These are phyloP conservation scores for Prinia subflava DNA, from an alignment of 2,113 vertebrate genomes.

Conservation along the genomic window DNA sequence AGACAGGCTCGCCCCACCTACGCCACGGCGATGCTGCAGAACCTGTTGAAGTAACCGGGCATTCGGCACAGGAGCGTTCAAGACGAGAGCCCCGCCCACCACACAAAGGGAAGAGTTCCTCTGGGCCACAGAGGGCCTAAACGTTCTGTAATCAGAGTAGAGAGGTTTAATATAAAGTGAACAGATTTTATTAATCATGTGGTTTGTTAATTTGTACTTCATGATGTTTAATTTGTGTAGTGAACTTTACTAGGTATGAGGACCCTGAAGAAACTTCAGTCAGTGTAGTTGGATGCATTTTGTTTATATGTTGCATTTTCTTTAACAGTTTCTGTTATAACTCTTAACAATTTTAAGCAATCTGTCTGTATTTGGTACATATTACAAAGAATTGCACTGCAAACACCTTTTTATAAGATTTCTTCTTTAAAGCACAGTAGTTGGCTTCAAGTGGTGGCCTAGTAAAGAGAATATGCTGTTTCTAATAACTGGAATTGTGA, in stretches of 20 bases:
- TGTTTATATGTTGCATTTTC: constrained; percentile 21
- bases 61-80: neutral
- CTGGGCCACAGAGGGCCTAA: constrained; percentile 24
- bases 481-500: constrained; percentile 74
- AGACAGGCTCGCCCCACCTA: constrained; percentile 92
- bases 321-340: neutral
- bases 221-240: constrained; percentile 64
- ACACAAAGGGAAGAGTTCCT: constrained; percentile 71
- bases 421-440: neutral
- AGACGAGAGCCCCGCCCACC: neutral
- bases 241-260: constrained; percentile 37
- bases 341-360: neutral
- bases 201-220: constrained; percentile 67
- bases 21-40: constrained; percentile 96
- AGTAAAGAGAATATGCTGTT: neutral
- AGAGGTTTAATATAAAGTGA: constrained; percentile 68
- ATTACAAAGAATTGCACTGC: neutral
- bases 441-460: neutral
- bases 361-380: neutral
- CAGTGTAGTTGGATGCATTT: constrained; percentile 40
- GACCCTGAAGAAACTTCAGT: constrained; percentile 37
- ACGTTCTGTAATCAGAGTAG: constrained; percentile 60
- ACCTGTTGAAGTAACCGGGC: constrained; percentile 76
- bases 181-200: constrained; percentile 72
- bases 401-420: neutral